A percentile compares a stretch with the other conserved stretches of the same genome.
Evolutionary conservation across 2,888 invertebrate species (phyloP).

Genomic region (Omphaloscelis lunosa): DNA sequence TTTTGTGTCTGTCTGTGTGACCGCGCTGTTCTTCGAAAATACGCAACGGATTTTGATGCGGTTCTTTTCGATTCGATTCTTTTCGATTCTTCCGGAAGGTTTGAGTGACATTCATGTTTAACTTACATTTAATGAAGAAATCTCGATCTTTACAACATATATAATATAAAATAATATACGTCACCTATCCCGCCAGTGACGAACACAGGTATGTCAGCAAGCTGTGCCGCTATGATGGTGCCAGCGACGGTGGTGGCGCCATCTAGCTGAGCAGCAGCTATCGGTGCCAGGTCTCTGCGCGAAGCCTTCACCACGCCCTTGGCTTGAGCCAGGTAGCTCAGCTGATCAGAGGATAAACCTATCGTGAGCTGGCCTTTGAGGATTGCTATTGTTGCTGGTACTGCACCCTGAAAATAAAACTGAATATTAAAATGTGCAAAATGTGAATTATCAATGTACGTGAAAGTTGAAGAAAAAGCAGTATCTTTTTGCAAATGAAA

Average conservation of each 20-base stretch:
- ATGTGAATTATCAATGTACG: neutral
- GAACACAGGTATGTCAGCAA: conserved; percentile 96
- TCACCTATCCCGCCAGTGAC: conserved; percentile 96
- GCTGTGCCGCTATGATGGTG: conserved; percentile 96
- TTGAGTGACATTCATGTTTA: too few relatives aligned
- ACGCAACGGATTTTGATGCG: too few relatives aligned
- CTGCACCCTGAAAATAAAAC: conserved; percentile 91
- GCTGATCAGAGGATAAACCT: conserved; percentile 92
- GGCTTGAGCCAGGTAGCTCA: conserved; percentile 92
- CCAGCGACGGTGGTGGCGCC: conserved; percentile 99
- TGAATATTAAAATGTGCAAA: neutral
- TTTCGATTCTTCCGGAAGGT: too few relatives aligned
- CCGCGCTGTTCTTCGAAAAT: too few relatives aligned
- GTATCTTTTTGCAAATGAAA: conserved; percentile 4
- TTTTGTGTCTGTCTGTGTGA: too few relatives aligned
- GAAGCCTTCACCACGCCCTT: conserved; percentile 95
- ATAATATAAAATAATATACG: conserved; percentile 27
- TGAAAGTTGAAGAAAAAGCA: neutral
- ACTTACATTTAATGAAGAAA: too few relatives aligned
- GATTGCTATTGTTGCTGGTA: conserved; percentile 98
- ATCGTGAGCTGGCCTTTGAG: conserved; percentile 95
- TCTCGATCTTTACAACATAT: too few relatives aligned
- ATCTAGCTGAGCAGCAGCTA: conserved; percentile 92
- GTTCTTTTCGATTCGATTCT: too few relatives aligned
- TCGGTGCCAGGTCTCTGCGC: conserved; percentile 95